Evolutionary conservation across 35 echinoderm and acorn worm species (phyloP).

Genomic region (Ophioderma brevispina): DNA sequence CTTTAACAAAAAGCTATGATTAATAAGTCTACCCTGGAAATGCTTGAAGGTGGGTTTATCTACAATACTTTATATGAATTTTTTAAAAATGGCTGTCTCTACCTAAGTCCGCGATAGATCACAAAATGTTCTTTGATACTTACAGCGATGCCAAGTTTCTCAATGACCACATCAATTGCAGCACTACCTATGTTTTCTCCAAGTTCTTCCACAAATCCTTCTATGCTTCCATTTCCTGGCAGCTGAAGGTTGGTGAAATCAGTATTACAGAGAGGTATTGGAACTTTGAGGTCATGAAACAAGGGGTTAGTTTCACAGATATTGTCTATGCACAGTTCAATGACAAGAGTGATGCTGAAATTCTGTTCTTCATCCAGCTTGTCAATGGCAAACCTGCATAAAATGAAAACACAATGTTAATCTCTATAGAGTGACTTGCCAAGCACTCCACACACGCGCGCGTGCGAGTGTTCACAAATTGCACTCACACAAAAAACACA

Average conservation of each 20-base stretch:
- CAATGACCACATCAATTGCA: conserved; percentile 26
- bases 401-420: too few relatives aligned
- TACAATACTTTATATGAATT: too few relatives aligned
- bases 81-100: too few relatives aligned
- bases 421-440: too few relatives aligned
- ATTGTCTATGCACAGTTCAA: conserved; percentile 21
- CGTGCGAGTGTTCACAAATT: too few relatives aligned
- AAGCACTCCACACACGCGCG: too few relatives aligned
- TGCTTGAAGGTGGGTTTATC: too few relatives aligned
- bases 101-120: too few relatives aligned
- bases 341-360: neutral
- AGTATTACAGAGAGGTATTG: conserved; percentile 15
- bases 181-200: neutral
- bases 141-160: conserved; percentile 12
- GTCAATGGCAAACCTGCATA: neutral
- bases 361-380: neutral
- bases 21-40: too few relatives aligned
- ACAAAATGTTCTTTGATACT: too few relatives aligned
- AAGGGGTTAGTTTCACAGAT: neutral
- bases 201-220: neutral
- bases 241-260: neutral
- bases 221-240: conserved; percentile 18
- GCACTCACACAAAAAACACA: too few relatives aligned
- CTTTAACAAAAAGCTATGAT: too few relatives aligned
- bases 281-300: conserved; percentile 2